Conservation (phyloP, 1,140 invertebrate genomes). For the Homarus americanus region DNA sequence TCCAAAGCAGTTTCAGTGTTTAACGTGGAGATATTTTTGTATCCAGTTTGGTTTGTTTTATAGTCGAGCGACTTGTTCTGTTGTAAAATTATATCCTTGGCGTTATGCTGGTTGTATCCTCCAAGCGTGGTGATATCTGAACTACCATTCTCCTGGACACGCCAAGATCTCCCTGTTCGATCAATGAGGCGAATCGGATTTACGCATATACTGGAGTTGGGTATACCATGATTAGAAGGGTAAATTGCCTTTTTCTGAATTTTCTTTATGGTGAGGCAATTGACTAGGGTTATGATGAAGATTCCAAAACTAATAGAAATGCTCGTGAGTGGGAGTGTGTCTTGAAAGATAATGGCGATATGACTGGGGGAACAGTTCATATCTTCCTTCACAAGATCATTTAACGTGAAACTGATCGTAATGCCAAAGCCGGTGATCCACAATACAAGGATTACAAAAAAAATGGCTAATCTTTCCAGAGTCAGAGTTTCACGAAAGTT, state of each 20-base stretch:
- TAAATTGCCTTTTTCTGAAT: slow-evolving; percentile 2
- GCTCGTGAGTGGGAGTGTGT: background rate
- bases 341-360: background rate
- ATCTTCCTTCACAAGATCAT: background rate
- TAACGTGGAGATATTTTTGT: too few relatives aligned
- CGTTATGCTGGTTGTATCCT: too few relatives aligned
- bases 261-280: background rate
- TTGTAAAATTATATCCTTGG: too few relatives aligned
- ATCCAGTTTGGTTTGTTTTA: too few relatives aligned
- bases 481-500: background rate
- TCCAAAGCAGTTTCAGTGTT: too few relatives aligned
- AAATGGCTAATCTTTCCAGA: background rate
- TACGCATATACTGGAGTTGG: too few relatives aligned
- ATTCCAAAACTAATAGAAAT: background rate
- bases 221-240: background rate
- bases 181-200: background rate
- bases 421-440: slow-evolving; percentile 36
- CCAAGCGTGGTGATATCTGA: too few relatives aligned
- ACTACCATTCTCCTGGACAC: background rate
- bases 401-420: background rate
- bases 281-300: background rate
- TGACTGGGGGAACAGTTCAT: background rate
- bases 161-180: background rate
- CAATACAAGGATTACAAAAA: background rate
- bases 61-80: too few relatives aligned